Conservation (phyloP, 2,797 vertebrate species). For the Acestrorhynchus altus region DNA sequence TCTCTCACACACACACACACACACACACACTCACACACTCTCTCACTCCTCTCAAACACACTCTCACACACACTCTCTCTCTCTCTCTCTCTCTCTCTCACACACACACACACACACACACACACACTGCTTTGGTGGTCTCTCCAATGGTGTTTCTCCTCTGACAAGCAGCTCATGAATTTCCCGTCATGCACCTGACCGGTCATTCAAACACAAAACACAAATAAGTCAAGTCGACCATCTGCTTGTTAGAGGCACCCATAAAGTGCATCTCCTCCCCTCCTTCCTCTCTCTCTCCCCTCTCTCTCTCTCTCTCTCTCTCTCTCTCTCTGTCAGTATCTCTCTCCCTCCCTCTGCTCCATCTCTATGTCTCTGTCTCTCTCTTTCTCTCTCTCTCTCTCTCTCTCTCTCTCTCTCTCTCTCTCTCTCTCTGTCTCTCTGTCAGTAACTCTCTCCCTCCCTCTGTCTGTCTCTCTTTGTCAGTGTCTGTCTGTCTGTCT, state of each 20-base stretch:
- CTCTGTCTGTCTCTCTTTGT: constrained; percentile 59
- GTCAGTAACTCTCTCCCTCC: no score
- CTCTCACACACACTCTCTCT: no score
- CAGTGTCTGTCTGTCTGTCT: no score
- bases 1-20: no score
- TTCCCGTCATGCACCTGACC: constrained; percentile 99
- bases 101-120: constrained; percentile 52
- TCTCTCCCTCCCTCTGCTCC: no score
- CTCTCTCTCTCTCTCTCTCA: no score
- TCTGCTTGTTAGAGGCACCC: constrained; percentile 99
- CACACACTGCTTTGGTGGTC: constrained; percentile 75
- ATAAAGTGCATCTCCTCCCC: constrained; percentile 88
- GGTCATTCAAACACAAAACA: constrained; percentile 99
- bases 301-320: no score
- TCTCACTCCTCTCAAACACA: no score
- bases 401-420: constrained; percentile 58
- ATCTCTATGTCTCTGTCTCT: no score
- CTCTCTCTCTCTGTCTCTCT: background rate
- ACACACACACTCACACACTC: no score
- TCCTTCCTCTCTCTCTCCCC: no score
- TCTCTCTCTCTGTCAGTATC: constrained; percentile 60
- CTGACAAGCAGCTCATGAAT: constrained; percentile 99
- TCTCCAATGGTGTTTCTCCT: constrained; percentile 91
- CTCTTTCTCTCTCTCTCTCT: no score
- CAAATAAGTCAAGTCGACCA: constrained; percentile 99